Base-by-base conservation (phyloP, 64 coral and sea anemone genomes). In the Montipora sp. region DNA sequence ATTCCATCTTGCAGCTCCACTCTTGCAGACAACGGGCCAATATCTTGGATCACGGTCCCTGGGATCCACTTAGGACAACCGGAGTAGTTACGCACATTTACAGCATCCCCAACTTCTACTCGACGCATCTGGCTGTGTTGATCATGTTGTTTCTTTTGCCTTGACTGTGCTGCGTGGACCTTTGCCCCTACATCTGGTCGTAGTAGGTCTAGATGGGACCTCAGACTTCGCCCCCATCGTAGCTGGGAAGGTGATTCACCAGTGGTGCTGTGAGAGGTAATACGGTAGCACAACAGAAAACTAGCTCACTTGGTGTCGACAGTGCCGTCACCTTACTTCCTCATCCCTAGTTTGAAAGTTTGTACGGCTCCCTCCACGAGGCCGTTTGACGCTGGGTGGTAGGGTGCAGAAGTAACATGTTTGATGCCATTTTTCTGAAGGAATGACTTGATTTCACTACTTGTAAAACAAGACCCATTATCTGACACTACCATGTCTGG, bases 291-390 rank as follows among this genome's bases (percentile, higher is more conserved):
- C 10, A 5, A 10, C 6, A 55, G 51, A 10, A 55, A 55, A 55
- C 51, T 0, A 55, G 51, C 4, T 55, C 5, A 55, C 51, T 55
- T 55, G 51, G 51, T 55, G 6, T 55, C 51, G 51, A 55, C 51
- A 55, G 51, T 55, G 10, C 51, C 51, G 0, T 3, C 51, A 55
- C 51, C 45, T 78, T 77, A 45, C 55, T 92, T 92, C 73, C 24
- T 78, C 59, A 87, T 93, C 11, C 91, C 91, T 87, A 78, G 82
- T 61, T 93, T 93, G 76, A 87, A 92, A 5, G 74, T 87, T 65
- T 81, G 89, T 60, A 90, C 77, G 19, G 88, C 88, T 80, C 58
- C 36, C 21, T 90, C 88, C 55, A 80, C 77, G 0, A 79, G 66
- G 8, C 68, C 87, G 19, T 89, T 89, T 76, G 87, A 15, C 77